Conservation (phyloP, 2,797 vertebrate species). For the Dicrostonyx torquatus region DNA sequence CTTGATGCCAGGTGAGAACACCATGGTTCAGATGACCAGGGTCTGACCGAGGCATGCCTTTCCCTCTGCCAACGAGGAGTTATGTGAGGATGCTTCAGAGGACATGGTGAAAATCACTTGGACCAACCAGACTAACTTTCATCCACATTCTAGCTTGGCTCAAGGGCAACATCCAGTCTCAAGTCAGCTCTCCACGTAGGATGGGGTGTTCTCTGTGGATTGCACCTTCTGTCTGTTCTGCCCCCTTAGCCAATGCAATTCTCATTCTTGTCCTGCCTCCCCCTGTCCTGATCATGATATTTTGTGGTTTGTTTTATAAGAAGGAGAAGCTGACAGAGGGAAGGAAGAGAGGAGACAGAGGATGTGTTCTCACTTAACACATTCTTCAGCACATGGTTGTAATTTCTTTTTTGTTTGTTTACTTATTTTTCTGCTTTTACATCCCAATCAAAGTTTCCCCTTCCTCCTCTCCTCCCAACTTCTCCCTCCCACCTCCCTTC, state of each 20-base stretch:
- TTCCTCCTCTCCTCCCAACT: background rate
- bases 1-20: background rate
- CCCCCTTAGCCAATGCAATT: background rate
- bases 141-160: background rate
- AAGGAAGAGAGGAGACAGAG: background rate
- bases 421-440: background rate
- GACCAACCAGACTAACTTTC: background rate
- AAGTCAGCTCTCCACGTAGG: background rate
- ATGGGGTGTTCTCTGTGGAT: background rate
- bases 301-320: background rate
- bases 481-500: background rate
- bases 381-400: background rate
- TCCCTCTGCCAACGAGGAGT: background rate
- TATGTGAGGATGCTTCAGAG: background rate
- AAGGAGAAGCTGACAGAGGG: background rate
- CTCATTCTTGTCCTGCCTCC: background rate
- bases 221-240: background rate
- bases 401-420: background rate
- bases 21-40: background rate
- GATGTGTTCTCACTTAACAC: background rate
- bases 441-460: background rate
- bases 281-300: background rate
- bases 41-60: background rate
- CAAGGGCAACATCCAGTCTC: background rate
- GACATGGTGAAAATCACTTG: background rate